Evolutionary conservation across 2,113 vertebrate species (phyloP).

Genomic region (Saccopteryx bilineata): DNA sequence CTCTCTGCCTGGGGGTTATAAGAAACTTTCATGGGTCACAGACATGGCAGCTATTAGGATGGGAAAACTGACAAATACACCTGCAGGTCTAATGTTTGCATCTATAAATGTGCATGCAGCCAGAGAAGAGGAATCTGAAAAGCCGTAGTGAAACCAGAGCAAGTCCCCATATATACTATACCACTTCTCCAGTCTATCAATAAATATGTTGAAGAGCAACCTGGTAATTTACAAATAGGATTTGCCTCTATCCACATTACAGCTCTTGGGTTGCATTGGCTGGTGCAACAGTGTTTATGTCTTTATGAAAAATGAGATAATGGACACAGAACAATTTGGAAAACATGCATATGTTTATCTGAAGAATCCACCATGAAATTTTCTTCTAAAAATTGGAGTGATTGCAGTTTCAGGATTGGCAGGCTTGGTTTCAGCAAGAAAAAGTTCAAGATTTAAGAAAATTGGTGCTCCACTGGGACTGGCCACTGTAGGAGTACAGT

Average conservation of each 20-base stretch:
- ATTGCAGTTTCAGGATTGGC: not conserved
- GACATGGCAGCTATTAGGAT: conserved; percentile 77
- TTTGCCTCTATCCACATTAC: not conserved
- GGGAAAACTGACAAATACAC: conserved; percentile 89
- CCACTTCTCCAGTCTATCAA: not conserved
- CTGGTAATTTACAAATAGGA: not conserved
- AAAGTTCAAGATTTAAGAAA: not conserved
- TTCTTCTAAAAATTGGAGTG: not conserved
- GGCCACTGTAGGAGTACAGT: not conserved
- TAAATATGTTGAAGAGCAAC: not conserved
- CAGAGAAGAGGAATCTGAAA: conserved; percentile 82
- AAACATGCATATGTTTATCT: conserved; percentile 73
- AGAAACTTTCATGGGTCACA: not conserved
- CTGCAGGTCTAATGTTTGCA: conserved; percentile 88
- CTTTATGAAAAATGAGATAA: not conserved
- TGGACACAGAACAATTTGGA: not conserved
- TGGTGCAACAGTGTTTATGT: not conserved
- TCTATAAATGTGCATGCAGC: conserved; percentile 88
- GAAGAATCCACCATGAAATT: not conserved
- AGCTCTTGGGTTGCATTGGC: not conserved
- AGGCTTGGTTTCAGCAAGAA: not conserved
- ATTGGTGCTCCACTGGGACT: not conserved
- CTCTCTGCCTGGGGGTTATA: not conserved
- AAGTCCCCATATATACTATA: conserved; percentile 74
- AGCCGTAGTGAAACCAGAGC: conserved; percentile 84